Percentiles rank a stretch among this genome's conserved stretches.
phyloP scores from a whole-genome alignment of 2,888 invertebrate genomes.

The Nipponacmea schrenckii region DNA sequence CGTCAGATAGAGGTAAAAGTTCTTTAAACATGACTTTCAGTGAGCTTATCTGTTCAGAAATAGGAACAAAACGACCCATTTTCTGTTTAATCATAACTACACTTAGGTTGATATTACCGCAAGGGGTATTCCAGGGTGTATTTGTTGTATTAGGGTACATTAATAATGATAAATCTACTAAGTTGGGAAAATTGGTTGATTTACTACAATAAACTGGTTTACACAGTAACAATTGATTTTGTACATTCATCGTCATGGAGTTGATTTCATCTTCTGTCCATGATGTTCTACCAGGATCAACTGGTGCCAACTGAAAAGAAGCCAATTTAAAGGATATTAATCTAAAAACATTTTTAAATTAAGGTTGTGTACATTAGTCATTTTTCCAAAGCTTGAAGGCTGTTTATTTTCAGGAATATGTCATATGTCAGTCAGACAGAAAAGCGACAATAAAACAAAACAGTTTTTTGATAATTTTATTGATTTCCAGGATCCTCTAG shows the following conservation, averaged over 20 bases:
- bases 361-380: too few relatives aligned
- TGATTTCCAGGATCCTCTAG: too few relatives aligned
- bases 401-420: too few relatives aligned
- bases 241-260: slow-evolving; percentile 38
- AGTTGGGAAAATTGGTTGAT: slow-evolving; percentile 28
- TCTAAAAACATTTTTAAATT: background rate
- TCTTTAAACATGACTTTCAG: background rate
- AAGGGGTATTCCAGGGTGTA: background rate
- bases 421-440: too few relatives aligned
- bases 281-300: slow-evolving; percentile 38
- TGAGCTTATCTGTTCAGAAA: slow-evolving; percentile 13
- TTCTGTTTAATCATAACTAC: slow-evolving; percentile 20
- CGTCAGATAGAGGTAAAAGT: background rate
- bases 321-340: background rate
- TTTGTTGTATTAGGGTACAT: background rate
- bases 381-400: too few relatives aligned
- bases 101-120: slow-evolving; percentile 17
- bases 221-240: slow-evolving; percentile 36
- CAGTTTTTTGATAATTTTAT: too few relatives aligned
- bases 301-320: slow-evolving; percentile 43
- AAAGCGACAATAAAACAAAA: too few relatives aligned
- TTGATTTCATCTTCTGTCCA: slow-evolving; percentile 51
- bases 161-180: slow-evolving; percentile 39
- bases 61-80: slow-evolving; percentile 6
- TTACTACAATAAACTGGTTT: slow-evolving; percentile 27